phyloP scores from a whole-genome alignment of 2,888 invertebrate species.

The Arctia plantaginis region DNA sequence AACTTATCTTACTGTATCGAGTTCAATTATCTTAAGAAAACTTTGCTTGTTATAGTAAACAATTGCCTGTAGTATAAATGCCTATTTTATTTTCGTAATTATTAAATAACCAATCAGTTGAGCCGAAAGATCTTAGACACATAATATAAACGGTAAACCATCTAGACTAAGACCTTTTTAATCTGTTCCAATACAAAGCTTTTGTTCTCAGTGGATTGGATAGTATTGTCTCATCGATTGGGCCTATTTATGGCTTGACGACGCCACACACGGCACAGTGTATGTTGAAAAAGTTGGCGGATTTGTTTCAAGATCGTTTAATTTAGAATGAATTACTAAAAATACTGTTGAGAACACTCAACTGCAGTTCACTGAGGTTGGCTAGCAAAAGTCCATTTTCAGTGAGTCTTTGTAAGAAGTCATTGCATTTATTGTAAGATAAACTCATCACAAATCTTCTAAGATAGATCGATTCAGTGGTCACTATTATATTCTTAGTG shows the following conservation, averaged over 20 bases:
- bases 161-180: conserved; percentile 55
- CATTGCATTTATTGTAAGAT: not conserved
- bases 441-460: not conserved
- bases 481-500: too few relatives aligned
- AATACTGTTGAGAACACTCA: not conserved
- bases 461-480: too few relatives aligned
- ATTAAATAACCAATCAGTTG: conserved; percentile 10
- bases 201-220: conserved; percentile 77
- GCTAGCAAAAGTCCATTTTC: not conserved
- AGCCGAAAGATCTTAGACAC: conserved; percentile 31
- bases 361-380: not conserved
- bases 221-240: conserved; percentile 82
- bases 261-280: conserved; percentile 49
- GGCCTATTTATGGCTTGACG: conserved; percentile 79
- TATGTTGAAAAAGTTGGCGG: conserved; percentile 30
- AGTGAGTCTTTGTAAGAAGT: not conserved
- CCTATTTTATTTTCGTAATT: conserved; percentile 4
- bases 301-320: not conserved
- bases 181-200: conserved; percentile 56
- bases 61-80: not conserved
- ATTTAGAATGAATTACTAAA: not conserved
- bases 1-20: too few relatives aligned
- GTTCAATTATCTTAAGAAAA: too few relatives aligned
- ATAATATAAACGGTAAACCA: conserved; percentile 50
- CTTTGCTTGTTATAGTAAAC: too few relatives aligned